These are phyloP conservation scores for Drosophila rubida DNA, from an alignment of 2,888 invertebrate genomes.

Conservation along the genomic window DNA sequence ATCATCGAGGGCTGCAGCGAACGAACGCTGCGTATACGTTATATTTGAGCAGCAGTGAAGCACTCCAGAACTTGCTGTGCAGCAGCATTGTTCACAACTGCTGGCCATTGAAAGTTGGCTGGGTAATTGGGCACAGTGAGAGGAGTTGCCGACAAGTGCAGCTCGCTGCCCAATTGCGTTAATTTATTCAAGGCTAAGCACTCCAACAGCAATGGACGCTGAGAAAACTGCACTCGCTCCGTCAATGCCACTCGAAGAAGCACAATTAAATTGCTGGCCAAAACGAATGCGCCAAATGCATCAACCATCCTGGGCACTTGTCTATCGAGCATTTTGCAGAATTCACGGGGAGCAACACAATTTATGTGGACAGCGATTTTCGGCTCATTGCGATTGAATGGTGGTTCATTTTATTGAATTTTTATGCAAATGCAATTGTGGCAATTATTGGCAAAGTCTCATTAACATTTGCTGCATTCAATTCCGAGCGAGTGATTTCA, in stretches of 20 bases:
- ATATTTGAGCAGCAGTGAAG: too few species aligned
- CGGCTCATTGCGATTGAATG: neutral
- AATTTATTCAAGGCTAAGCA: slow-evolving; percentile 15
- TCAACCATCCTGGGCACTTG: neutral
- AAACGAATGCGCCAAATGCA: slow-evolving; percentile 12
- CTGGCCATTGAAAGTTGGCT: neutral
- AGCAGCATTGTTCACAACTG: neutral
- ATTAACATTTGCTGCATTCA: slow-evolving; percentile 27
- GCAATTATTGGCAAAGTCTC: slow-evolving; percentile 29
- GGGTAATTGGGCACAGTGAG: neutral
- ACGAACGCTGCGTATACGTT: neutral
- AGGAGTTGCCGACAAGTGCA: neutral
- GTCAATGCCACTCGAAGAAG: slow-evolving; percentile 10
- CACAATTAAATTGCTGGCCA: slow-evolving; percentile 11
- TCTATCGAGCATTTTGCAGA: slow-evolving; percentile 4
- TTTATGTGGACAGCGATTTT: slow-evolving; percentile 21
- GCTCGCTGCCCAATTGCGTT: slow-evolving; percentile 9
- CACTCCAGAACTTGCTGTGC: too few species aligned
- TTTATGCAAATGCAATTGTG: slow-evolving; percentile 29
- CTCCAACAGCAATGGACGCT: slow-evolving; percentile 8
- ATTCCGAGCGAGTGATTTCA: slow-evolving; percentile 18
- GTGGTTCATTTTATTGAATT: slow-evolving; percentile 6
- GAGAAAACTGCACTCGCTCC: slow-evolving; percentile 3
- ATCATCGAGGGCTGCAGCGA: too few species aligned
- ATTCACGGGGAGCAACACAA: too few species aligned